Base-by-base conservation (phyloP, 1,140 invertebrate genomes). In the Drosophila trapezifrons region DNA sequence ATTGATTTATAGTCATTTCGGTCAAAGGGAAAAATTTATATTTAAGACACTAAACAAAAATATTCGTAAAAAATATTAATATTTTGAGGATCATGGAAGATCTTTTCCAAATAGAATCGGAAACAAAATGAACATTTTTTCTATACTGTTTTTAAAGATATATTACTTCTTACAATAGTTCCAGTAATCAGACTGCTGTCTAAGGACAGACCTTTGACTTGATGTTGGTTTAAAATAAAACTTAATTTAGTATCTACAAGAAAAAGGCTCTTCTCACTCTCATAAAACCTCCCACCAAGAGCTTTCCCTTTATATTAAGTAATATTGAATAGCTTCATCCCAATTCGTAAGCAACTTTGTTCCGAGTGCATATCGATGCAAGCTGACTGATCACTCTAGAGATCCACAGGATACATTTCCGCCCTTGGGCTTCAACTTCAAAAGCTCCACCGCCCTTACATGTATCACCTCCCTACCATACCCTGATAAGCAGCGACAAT, bases 401-500 rank as follows among this genome's bases (percentile, higher is more conserved):
- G 65, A 37, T 69, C 32, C 22, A 45, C 0, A 1, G 13, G 7
- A 46, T 46, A 45, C 58, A 65, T 63, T 75, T 77, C 81, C 82
- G 73, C 60, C 74, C 56, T 47, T 51, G 82, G 73, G 46, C 32
- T 37, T 22, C n/a, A 54, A 78, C 47, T 66, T 81, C 72, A 71
- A 86, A 86, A 84, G 82, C 74, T 78, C 57, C 42, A 55, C 65
- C 65, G 62, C 46, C 22, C 18, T 18, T 40, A 12, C 8, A 3
- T 25, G n/a, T 13, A 10, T 17, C 17, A 5, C n/a, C 15, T 27
- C n/a, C 9, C 17, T 40, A 43, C 25, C 38, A 15, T 18, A 6
- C 27, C 35, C 46, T 75, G 74, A 82, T 69, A 69, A 58, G 66
- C 82, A 72, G 75, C 64, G 66, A 72, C 82, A 85, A 84, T 83